Base-by-base conservation (phyloP, 1,140 invertebrate species). In the Cyrtorhinus lividipennis region DNA sequence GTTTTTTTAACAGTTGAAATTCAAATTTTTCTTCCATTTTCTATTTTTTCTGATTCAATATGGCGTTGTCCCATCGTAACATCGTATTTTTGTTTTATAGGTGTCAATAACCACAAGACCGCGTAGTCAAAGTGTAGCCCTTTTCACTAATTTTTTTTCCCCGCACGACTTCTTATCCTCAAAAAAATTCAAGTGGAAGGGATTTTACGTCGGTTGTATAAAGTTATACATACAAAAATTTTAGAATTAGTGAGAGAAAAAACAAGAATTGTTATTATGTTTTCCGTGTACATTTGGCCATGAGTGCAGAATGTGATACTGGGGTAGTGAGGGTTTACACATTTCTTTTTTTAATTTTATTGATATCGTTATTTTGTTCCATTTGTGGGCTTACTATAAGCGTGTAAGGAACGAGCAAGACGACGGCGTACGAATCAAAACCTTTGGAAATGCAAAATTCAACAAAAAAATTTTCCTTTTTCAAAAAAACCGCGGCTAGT, bases 291-390 rank as follows among this genome's bases (percentile, higher is more conserved):
- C 30, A 38, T 66, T 56, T 66, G 69, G 70, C 69, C 71, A 68
- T 66, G 71, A 72, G 71, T 72, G 71, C 71, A 72, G 71, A 71
- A 70, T 72, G 69, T 72, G 71, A 69, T 64, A 65, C 66, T 68
- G 70, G 69, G 71, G 69, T 71, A 53, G 48, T 12, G 48, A 20
- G 48, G 48, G 20, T 22, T 15, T 20, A 53, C 20, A 18, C 38
- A 38, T 65, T 63, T 59, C 15, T 59, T 59, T 59, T 58, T 59
- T 59, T 59, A 57, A 57, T 27, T 53, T 53, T 53, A n/a, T n/a
- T n/a, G n/a, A n/a, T n/a, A n/a, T n/a, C n/a, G n/a, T n/a, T n/a
- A 15, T 53, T 53, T 53, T 53, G 10, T 61, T 30, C 26, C 24
- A 27, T 57, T 60, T 23, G n/a, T n/a, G 57, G 23, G 57, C 3